These are phyloP conservation scores for Heliopora coerulea DNA, from an alignment of 92 coral and sea anemone genomes.

Conservation along the genomic window DNA sequence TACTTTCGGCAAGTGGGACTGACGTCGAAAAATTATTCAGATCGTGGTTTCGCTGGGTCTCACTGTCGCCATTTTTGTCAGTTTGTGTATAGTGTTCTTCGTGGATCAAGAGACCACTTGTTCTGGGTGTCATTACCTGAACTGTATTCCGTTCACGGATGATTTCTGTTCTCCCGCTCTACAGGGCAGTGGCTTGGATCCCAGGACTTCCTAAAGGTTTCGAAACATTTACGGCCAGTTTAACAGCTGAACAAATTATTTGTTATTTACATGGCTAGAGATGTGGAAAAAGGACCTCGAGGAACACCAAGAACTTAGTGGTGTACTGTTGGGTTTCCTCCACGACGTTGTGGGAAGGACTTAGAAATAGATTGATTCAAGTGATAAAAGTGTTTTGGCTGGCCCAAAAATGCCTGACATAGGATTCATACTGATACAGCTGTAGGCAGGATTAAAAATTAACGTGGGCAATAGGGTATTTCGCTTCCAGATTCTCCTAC, in stretches of 20 bases:
- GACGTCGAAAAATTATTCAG: slow-evolving; percentile 78
- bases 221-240: neutral
- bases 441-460: too few relatives aligned
- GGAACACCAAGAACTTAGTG: too few relatives aligned
- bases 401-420: too few relatives aligned
- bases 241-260: neutral
- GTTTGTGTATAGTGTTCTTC: slow-evolving; percentile 76
- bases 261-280: too few relatives aligned
- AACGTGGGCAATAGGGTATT: too few relatives aligned
- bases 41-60: slow-evolving; percentile 75
- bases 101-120: slow-evolving; percentile 74
- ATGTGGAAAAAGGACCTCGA: too few relatives aligned
- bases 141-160: slow-evolving; percentile 87
- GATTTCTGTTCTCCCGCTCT: slow-evolving; percentile 90
- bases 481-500: too few relatives aligned
- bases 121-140: slow-evolving; percentile 73
- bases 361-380: too few relatives aligned
- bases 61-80: slow-evolving; percentile 55
- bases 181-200: slow-evolving; percentile 73
- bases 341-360: too few relatives aligned
- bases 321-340: too few relatives aligned
- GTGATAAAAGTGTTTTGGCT: too few relatives aligned
- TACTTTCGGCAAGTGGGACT: slow-evolving; percentile 87
- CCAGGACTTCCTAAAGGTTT: slow-evolving; percentile 36
- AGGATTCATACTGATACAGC: too few relatives aligned